Conservation (phyloP, 2,888 invertebrate species). For the Panorpa germanica region DNA sequence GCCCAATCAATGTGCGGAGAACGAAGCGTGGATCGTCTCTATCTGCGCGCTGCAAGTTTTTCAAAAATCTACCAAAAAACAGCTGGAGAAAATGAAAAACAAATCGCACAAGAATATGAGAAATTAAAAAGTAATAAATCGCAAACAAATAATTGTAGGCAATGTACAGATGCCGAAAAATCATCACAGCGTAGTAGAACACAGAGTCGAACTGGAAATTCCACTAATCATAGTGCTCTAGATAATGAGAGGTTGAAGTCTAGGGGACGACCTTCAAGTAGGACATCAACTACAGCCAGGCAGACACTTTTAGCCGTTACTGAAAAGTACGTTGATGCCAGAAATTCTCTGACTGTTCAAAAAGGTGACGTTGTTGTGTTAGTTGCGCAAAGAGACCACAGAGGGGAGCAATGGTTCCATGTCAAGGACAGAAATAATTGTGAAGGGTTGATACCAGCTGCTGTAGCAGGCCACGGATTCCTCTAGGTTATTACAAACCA, state of each 20-base stretch:
- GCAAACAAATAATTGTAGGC: slow-evolving; percentile 17
- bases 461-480: slow-evolving; percentile 59
- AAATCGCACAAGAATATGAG: slow-evolving; percentile 23
- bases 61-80: slow-evolving; percentile 20
- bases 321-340: slow-evolving; percentile 40
- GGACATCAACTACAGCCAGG: slow-evolving; percentile 21
- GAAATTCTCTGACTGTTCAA: slow-evolving; percentile 39
- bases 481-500: too few relatives aligned
- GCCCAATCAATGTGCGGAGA: slow-evolving; percentile 53
- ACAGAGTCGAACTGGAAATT: too few relatives aligned
- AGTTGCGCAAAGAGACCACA: slow-evolving; percentile 31
- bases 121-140: too few relatives aligned
- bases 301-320: slow-evolving; percentile 54
- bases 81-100: too few relatives aligned
- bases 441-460: slow-evolving; percentile 61
- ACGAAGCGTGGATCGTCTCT: slow-evolving; percentile 51
- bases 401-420: slow-evolving; percentile 54
- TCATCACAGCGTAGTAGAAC: slow-evolving; percentile 13
- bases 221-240: slow-evolving; percentile 10
- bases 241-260: slow-evolving; percentile 21
- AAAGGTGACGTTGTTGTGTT: slow-evolving; percentile 61
- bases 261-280: slow-evolving; percentile 11
- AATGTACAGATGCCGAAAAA: slow-evolving; percentile 5
- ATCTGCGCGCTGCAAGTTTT: slow-evolving; percentile 38
- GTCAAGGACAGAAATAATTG: slow-evolving; percentile 47